Evolutionary conservation across 2,113 vertebrate genomes (phyloP).

Genomic region (Cottus gobio): DNA sequence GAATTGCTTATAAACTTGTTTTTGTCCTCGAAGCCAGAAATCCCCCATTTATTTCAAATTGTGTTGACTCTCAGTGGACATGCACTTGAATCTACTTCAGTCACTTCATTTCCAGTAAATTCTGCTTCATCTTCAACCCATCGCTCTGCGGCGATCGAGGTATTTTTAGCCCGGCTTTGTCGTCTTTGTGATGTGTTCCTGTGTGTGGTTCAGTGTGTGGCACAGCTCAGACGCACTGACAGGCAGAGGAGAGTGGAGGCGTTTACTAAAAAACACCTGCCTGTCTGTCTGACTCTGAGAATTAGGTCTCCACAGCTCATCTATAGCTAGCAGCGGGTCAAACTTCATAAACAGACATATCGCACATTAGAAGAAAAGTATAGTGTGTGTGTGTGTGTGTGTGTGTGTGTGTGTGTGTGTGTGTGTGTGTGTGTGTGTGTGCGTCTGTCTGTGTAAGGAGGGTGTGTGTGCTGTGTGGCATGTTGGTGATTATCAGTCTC

Average conservation of each 20-base stretch:
- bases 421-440: too few species aligned
- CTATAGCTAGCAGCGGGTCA: neutral
- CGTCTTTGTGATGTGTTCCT: slow-evolving; percentile 69
- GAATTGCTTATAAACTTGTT: neutral
- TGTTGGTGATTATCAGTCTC: neutral
- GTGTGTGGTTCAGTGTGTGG: slow-evolving; percentile 68
- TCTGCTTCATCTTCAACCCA: slow-evolving; percentile 25
- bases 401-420: too few species aligned
- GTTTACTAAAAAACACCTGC: slow-evolving; percentile 76
- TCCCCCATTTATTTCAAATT: slow-evolving; percentile 4
- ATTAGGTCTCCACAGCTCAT: slow-evolving; percentile 49
- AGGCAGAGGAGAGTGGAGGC: slow-evolving; percentile 65
- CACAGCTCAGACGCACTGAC: slow-evolving; percentile 49
- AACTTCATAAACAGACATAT: slow-evolving; percentile 23
- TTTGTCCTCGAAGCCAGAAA: neutral
- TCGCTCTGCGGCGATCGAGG: slow-evolving; percentile 24
- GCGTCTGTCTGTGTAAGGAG: too few species aligned
- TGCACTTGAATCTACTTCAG: slow-evolving; percentile 9
- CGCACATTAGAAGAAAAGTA: neutral
- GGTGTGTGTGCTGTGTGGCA: too few species aligned
- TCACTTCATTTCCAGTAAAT: slow-evolving; percentile 68
- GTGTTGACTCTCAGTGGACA: slow-evolving; percentile 23
- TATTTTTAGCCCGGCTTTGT: slow-evolving; percentile 72
- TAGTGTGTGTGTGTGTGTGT: neutral
- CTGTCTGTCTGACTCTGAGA: slow-evolving; percentile 41